Conservation (phyloP, 2,797 vertebrate genomes). For the Bradypodion pumilum region DNA sequence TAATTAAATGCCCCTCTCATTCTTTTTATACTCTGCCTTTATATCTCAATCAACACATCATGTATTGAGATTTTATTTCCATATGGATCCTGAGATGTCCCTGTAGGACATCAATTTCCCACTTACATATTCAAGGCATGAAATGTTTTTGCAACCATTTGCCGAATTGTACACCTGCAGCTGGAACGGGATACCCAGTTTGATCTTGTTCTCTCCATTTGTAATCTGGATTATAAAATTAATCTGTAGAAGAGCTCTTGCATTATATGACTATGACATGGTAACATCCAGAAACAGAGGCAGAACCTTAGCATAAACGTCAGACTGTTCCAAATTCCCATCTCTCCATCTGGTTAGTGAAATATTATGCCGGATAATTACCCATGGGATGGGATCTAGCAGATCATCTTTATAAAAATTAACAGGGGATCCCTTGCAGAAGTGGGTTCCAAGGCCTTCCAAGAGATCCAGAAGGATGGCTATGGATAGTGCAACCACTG, state of each 20-base stretch:
- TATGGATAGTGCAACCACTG: not conserved
- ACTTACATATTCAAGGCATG: not conserved
- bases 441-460: no score
- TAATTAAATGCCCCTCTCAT: conserved; percentile 21
- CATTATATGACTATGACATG: not conserved
- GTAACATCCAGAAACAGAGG: not conserved
- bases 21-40: conserved; percentile 8
- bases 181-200: not conserved
- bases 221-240: not conserved
- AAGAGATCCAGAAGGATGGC: not conserved
- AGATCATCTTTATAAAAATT: no score
- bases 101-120: not conserved
- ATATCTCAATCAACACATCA: not conserved
- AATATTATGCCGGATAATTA: not conserved
- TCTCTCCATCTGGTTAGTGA: not conserved
- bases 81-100: not conserved
- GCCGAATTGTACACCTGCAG: not conserved
- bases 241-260: not conserved
- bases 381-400: no score
- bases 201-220: not conserved
- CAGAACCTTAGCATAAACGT: not conserved
- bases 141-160: not conserved
- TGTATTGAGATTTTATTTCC: no score
- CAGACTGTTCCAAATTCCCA: not conserved
- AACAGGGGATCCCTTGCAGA: not conserved